A percentile compares a stretch with the other conserved stretches of the same genome.
These are phyloP conservation scores for Eumacrocentrus americanus DNA, from an alignment of 2,888 invertebrate genomes.

Conservation along the genomic window DNA sequence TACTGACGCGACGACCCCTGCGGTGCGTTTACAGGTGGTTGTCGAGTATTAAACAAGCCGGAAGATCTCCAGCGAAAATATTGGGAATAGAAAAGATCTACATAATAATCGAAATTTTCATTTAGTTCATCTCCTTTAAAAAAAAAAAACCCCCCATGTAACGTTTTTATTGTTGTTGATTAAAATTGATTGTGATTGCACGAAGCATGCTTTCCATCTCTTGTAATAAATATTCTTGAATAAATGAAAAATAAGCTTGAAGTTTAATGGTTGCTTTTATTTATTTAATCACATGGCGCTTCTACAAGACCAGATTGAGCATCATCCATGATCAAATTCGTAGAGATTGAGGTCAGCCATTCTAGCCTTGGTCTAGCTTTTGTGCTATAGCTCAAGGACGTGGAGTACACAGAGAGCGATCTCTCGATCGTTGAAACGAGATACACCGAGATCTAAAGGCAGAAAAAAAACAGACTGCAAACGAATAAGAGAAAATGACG, in stretches of 20 bases:
- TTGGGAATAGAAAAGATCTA: background rate
- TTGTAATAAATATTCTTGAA: no score
- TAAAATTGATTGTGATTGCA: no score
- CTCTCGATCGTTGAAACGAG: background rate
- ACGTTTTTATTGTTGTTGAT: no score
- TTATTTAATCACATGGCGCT: background rate
- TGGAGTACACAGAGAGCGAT: background rate
- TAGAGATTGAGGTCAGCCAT: constrained; percentile 39
- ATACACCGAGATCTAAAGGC: constrained; percentile 15
- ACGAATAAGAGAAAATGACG: constrained; percentile 37
- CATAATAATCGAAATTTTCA: no score
- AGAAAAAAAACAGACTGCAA: constrained; percentile 3
- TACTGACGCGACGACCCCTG: background rate
- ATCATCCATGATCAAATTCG: constrained; percentile 48
- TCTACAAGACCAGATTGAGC: no score
- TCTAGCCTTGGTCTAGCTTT: constrained; percentile 53
- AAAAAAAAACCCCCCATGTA: no score
- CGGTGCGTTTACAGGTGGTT: constrained; percentile 26
- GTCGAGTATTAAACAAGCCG: constrained; percentile 22
- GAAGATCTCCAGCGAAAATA: constrained; percentile 31
- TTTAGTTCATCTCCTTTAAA: no score
- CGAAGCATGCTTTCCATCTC: no score
- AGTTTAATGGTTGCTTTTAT: no score
- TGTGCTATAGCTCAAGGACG: constrained; percentile 36
- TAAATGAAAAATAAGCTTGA: no score